phyloP scores from a whole-genome alignment of 2,113 vertebrate species.

The Pyrgilauda ruficollis region DNA sequence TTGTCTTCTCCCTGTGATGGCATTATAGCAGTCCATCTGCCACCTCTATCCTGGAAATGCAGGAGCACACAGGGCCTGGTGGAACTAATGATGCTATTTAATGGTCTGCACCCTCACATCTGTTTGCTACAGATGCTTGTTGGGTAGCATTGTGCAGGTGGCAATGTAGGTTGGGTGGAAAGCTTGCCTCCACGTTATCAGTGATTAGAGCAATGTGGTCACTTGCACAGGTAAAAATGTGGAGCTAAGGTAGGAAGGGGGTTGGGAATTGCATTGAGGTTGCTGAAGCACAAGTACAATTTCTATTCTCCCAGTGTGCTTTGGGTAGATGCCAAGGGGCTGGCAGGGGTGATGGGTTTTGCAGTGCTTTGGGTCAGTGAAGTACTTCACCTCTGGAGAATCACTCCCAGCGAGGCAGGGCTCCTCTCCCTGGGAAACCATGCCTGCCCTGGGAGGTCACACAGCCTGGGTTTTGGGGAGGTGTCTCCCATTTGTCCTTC shows the following conservation, averaged over 20 bases:
- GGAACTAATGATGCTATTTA: neutral
- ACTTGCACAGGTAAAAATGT: neutral
- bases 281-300: neutral
- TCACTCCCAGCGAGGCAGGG: fast-evolving
- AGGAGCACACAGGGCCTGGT: neutral
- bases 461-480: neutral
- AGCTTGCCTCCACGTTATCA: fast-evolving
- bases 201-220: too few relatives aligned
- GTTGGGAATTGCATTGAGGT: neutral
- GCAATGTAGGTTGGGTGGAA: neutral
- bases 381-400: neutral
- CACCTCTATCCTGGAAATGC: neutral
- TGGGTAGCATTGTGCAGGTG: neutral
- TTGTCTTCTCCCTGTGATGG: neutral
- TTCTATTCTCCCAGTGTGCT: neutral
- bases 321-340: neutral
- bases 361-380: neutral
- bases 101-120: too few relatives aligned
- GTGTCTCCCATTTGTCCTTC: neutral
- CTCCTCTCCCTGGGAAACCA: neutral
- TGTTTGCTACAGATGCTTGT: neutral
- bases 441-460: neutral
- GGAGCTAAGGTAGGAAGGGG: neutral
- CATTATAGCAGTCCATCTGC: neutral
- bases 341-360: neutral